These are phyloP conservation scores for Leptura quadrifasciata DNA, from an alignment of 2,888 invertebrate species.

Conservation along the genomic window DNA sequence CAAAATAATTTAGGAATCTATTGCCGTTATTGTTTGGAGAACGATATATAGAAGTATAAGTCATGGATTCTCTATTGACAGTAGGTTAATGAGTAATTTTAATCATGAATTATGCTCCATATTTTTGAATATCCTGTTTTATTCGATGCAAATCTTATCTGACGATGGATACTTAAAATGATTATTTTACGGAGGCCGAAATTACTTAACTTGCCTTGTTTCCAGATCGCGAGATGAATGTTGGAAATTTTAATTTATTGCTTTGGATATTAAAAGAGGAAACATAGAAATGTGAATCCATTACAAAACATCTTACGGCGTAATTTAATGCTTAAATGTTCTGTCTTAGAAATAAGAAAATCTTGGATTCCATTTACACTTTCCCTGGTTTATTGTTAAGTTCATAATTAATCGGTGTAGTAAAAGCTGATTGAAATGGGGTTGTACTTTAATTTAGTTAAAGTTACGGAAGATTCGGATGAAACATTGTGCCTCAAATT, in stretches of 20 bases:
- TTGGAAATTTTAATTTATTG: slow-evolving; percentile 10
- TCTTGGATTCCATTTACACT: slow-evolving; percentile 18
- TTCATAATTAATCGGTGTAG: slow-evolving; percentile 22
- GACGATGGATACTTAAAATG: not conserved
- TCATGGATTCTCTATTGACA: too few species aligned
- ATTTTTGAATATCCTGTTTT: not conserved
- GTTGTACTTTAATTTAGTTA: slow-evolving; percentile 28
- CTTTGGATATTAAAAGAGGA: slow-evolving; percentile 6
- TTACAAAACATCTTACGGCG: slow-evolving; percentile 8
- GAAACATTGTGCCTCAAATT: slow-evolving; percentile 26
- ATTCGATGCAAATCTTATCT: not conserved
- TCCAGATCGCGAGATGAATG: slow-evolving; percentile 8
- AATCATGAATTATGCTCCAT: not conserved
- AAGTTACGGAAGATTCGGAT: slow-evolving; percentile 17
- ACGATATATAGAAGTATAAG: too few species aligned
- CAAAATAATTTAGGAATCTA: too few species aligned
- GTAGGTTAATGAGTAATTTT: too few species aligned
- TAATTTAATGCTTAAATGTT: slow-evolving; percentile 21
- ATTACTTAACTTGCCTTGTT: slow-evolving; percentile 13
- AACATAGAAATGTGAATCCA: slow-evolving; percentile 23
- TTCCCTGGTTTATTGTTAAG: slow-evolving; percentile 18
- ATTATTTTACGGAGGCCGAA: not conserved
- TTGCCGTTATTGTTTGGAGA: too few species aligned
- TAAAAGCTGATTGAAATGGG: slow-evolving; percentile 22
- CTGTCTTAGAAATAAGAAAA: slow-evolving; percentile 23